Evolutionary conservation across 2,113 vertebrate genomes (phyloP).

Genomic region (Grammomys surdaster): DNA sequence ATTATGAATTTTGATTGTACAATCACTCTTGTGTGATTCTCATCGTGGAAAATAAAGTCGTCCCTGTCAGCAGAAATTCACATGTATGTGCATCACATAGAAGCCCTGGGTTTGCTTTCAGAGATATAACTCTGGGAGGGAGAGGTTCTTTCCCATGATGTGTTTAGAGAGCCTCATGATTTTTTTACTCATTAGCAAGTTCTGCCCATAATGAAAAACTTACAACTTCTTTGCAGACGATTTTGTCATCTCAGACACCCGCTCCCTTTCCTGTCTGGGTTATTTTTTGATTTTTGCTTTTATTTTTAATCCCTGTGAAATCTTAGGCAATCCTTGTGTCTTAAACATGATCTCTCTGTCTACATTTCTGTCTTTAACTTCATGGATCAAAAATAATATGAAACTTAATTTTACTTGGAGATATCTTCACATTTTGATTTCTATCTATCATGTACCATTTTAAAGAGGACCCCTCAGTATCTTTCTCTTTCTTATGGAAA

Average conservation of each 20-base stretch:
- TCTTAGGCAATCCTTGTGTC: constrained; percentile 61
- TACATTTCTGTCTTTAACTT: constrained; percentile 35
- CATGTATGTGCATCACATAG: neutral
- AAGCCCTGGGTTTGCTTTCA: neutral
- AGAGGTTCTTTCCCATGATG: neutral
- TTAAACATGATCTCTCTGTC: constrained; percentile 57
- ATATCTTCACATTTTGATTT: neutral
- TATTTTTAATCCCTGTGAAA: constrained; percentile 68
- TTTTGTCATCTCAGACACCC: constrained; percentile 55
- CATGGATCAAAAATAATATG: constrained; percentile 38
- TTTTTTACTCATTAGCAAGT: constrained; percentile 62
- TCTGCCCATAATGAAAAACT: constrained; percentile 77
- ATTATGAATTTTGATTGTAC: neutral
- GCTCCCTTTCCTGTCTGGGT: constrained; percentile 76
- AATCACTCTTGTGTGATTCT: neutral
- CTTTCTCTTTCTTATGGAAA: neutral
- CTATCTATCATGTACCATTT: neutral
- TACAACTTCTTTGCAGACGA: constrained; percentile 69
- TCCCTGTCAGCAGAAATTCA: neutral
- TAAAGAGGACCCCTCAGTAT: neutral
- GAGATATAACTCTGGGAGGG: neutral
- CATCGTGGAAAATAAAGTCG: neutral
- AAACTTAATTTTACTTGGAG: neutral
- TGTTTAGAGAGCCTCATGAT: neutral
- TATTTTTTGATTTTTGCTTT: constrained; percentile 62